Conservation (phyloP, 1,140 invertebrate species). For the Apis laboriosa region DNA sequence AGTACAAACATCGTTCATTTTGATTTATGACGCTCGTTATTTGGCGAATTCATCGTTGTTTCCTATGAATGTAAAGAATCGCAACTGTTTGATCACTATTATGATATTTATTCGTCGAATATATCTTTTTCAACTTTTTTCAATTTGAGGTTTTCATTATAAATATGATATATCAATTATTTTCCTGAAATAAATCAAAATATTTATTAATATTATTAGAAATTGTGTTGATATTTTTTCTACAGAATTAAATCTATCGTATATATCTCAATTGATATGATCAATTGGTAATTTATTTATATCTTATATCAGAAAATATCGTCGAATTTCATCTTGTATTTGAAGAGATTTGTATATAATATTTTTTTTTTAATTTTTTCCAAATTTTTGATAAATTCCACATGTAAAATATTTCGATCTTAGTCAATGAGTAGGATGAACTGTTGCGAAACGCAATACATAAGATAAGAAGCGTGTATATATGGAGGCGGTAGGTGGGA, state of each 20-base stretch:
- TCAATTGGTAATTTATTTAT: too few relatives aligned
- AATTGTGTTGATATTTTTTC: too few relatives aligned
- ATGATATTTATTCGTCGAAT: background rate
- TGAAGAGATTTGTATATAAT: background rate
- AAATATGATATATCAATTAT: too few relatives aligned
- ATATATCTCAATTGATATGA: too few relatives aligned
- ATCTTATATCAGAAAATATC: background rate
- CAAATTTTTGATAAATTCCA: background rate
- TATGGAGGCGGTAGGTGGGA: background rate
- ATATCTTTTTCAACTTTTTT: background rate
- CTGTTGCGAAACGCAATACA: background rate
- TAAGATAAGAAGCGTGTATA: background rate
- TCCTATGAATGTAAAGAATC: background rate
- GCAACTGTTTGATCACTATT: background rate
- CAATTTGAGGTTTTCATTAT: background rate
- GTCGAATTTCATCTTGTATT: background rate
- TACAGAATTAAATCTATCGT: too few relatives aligned
- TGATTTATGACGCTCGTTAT: slow-evolving; percentile 16
- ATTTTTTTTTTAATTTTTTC: background rate
- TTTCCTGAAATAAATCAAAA: too few relatives aligned
- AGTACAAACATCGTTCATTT: background rate
- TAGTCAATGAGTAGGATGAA: background rate
- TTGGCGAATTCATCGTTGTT: slow-evolving; percentile 1
- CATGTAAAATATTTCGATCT: background rate
- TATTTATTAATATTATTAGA: too few relatives aligned